Evolutionary conservation across 2,797 vertebrate species (phyloP).

Genomic region (Siniperca obscura): DNA sequence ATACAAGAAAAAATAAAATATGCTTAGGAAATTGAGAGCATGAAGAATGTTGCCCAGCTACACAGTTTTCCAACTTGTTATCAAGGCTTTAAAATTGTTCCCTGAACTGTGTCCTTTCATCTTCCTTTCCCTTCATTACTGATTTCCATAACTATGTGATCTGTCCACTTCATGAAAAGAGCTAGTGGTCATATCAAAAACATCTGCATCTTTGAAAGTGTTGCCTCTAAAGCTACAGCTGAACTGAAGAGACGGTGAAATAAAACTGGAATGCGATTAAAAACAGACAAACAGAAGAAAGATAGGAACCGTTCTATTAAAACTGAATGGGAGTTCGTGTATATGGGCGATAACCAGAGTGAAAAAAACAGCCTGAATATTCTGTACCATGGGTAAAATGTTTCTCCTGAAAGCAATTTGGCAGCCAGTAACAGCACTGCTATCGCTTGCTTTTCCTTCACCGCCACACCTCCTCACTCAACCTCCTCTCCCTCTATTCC

Average conservation of each 20-base stretch:
- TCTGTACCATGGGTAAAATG: not conserved
- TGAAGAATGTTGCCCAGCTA: not conserved
- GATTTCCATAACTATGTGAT: slow-evolving; percentile 27
- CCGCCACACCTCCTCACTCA: slow-evolving; percentile 12
- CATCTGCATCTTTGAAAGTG: not conserved
- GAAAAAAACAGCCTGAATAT: not conserved
- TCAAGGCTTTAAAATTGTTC: slow-evolving; percentile 12
- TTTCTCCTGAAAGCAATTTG: slow-evolving; percentile 31
- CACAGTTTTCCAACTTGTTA: slow-evolving; percentile 2
- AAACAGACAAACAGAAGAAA: not conserved
- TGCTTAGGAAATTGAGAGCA: not conserved
- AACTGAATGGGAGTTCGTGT: not conserved
- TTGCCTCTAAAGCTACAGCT: not conserved
- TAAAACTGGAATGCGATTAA: not conserved
- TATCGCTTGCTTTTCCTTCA: slow-evolving; percentile 26
- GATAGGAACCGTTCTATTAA: not conserved
- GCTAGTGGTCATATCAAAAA: not conserved
- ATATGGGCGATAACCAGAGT: not conserved
- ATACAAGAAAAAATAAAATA: not conserved
- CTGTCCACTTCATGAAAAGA: not conserved
- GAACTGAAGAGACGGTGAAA: not conserved
- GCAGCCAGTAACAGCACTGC: slow-evolving; percentile 38
- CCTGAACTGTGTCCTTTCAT: slow-evolving; percentile 26
- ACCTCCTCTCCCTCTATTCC: slow-evolving; percentile 33
- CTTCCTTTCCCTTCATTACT: slow-evolving; percentile 13